Percentiles rank a stretch among this genome's conserved stretches.
These are phyloP conservation scores for Mionectes macconnelli DNA, from an alignment of 2,113 vertebrate genomes.

Conservation along the genomic window DNA sequence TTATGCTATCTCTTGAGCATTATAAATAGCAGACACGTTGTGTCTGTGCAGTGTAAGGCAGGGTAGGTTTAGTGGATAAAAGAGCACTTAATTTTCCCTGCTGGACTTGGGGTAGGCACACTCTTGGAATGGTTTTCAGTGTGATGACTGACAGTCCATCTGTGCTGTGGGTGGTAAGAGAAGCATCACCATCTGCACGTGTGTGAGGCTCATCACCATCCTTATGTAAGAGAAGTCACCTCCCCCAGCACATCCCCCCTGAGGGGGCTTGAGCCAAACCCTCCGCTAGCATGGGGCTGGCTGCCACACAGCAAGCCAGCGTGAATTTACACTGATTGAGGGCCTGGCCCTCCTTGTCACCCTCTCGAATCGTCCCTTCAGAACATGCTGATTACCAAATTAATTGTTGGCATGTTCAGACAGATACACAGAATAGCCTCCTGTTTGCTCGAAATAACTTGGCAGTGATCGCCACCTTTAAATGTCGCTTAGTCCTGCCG, in stretches of 20 bases:
- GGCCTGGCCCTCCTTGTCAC: not conserved
- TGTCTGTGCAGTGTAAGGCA: not conserved
- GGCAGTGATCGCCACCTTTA: not conserved
- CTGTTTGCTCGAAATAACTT: not conserved
- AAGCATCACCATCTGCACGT: constrained; percentile 57
- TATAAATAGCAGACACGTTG: constrained; percentile 20
- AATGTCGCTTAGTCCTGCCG: not conserved
- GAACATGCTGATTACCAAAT: not conserved
- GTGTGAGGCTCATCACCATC: not conserved
- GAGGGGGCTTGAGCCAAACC: not conserved
- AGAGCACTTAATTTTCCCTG: constrained; percentile 14
- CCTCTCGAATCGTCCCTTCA: not conserved
- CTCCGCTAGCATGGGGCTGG: rapidly evolving
- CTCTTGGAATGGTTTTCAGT: constrained; percentile 11
- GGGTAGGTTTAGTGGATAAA: not conserved
- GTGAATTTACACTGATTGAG: not conserved
- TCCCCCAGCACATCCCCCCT: not conserved
- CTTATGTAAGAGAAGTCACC: constrained; percentile 7
- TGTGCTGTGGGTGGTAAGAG: constrained; percentile 52
- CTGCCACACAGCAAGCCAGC: not conserved
- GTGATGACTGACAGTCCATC: constrained; percentile 68
- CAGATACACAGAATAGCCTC: not conserved
- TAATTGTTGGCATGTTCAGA: not conserved
- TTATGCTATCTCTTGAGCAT: not conserved
- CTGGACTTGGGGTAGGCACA: not conserved